phyloP scores from a whole-genome alignment of 2,797 vertebrate species.

The Cheracebus regulus region DNA sequence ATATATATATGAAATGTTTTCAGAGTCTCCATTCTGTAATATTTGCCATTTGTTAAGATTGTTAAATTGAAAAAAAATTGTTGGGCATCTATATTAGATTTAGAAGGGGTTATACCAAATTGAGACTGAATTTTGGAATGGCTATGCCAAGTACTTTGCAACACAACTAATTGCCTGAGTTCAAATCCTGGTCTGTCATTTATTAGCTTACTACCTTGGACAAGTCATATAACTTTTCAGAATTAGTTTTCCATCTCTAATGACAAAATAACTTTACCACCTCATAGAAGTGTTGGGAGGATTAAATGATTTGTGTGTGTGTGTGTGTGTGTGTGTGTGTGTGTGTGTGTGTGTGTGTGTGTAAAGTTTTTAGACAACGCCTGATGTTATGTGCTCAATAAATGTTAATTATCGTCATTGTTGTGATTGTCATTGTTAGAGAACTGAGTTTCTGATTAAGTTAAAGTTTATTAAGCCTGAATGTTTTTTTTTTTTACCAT shows the following conservation, averaged over 20 bases:
- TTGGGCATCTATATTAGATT: neutral
- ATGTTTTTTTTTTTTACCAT: neutral
- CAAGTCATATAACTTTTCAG: conserved; percentile 21
- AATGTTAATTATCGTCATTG: neutral
- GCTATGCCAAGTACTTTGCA: neutral
- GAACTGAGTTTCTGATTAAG: neutral
- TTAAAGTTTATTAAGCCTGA: neutral
- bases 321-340: neutral
- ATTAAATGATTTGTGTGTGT: neutral
- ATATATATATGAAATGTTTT: neutral
- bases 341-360: neutral
- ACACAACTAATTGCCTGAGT: neutral
- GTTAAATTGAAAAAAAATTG: neutral
- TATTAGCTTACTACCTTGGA: neutral
- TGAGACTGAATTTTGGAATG: neutral
- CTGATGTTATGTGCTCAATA: neutral
- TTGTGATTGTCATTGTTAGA: neutral
- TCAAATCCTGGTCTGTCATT: neutral
- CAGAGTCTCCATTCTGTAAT: conserved; percentile 1
- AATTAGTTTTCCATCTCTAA: neutral
- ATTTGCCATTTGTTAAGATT: neutral
- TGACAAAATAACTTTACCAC: neutral
- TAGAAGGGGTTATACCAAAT: neutral
- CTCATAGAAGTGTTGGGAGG: neutral
- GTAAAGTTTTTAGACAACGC: neutral